Base-by-base conservation (phyloP, 1,140 invertebrate genomes). In the Drosophila bifasciata region DNA sequence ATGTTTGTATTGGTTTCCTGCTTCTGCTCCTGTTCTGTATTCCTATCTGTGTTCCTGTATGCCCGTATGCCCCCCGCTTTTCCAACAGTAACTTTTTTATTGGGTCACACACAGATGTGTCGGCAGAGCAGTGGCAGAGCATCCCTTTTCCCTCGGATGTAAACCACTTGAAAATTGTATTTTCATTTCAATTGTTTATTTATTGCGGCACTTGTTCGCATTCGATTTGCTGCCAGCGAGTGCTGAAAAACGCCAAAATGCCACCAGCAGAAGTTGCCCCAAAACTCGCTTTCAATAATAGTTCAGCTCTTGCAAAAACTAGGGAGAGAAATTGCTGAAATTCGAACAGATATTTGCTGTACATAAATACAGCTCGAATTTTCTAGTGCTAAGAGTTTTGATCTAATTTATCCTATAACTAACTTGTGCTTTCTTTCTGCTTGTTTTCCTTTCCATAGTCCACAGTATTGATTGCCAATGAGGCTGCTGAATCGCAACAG, bases 391-490 rank as follows among this genome's bases (percentile, higher is more conserved):
- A 32, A 36, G 32, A 13, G 32, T 3, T 1, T 13, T 11, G 4
- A 13, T 5, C 3, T 13, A 5, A 13, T 36, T 11, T 13, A 36
- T 13, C 3, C 11, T 13, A 13, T 58, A 51, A 77, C 61, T 69
- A 25, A 41, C 32, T 11, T 39, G 7, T 52, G 11, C 52, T 58
- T 50, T 17, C n/a, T 25, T 39, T n/a, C 53, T 56, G 8, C 67
- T 52, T 66, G 5, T 56, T 55, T 71, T 25, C 60, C 25, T 45
- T 19, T 32, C 53, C 59, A 36, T 76, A 91, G 90, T 91, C 90
- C 64, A 91, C 90, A 91, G 90, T 91, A 91, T 91, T 91, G 90
- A 81, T 91, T 80, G 84, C 84, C 84, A 89, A 61, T 66, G 83
- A 88, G 66, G 79, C 79, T 79, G 66, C 75, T 59, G 84, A 89